Evolutionary conservation across 2,888 invertebrate genomes (phyloP).

Genomic region (Drosophila flavopinicola): DNA sequence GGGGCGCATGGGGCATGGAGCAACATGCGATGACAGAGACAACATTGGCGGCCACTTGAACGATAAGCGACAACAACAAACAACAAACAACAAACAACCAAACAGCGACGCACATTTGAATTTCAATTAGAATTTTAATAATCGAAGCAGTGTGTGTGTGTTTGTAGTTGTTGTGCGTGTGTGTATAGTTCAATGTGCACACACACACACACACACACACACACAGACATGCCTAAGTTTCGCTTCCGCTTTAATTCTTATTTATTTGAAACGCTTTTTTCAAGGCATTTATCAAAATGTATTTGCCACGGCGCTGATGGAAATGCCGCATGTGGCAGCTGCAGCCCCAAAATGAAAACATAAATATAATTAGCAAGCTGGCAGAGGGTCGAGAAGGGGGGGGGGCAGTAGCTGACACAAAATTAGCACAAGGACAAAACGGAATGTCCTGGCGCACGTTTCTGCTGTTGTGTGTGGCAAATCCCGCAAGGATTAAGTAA

Average conservation of each 20-base stretch:
- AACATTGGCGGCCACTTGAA: constrained; percentile 31
- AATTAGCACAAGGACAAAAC: constrained; percentile 72
- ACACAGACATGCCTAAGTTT: constrained; percentile 52
- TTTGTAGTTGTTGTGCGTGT: constrained; percentile 4
- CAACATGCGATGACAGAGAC: constrained; percentile 33
- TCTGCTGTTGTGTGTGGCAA: constrained; percentile 17
- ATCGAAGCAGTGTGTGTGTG: constrained; percentile 54
- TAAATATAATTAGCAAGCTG: constrained; percentile 65
- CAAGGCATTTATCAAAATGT: constrained; percentile 64
- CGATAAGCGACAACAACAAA: constrained; percentile 55
- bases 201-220: too few species aligned
- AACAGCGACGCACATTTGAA: constrained; percentile 71
- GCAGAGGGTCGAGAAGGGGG: background rate
- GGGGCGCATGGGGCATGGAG: constrained; percentile 3
- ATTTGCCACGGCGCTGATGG: constrained; percentile 58
- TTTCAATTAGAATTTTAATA: constrained; percentile 81
- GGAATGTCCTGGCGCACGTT: constrained; percentile 28
- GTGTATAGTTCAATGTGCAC: too few species aligned
- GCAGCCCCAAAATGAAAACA: constrained; percentile 57
- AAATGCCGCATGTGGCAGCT: constrained; percentile 46
- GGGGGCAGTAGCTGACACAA: constrained; percentile 22
- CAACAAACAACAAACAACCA: constrained; percentile 10
- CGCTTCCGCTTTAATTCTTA: constrained; percentile 59
- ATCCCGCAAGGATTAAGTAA: constrained; percentile 65
- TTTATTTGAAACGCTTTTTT: constrained; percentile 45